Evolutionary conservation across 1,140 invertebrate species (phyloP).

Genomic region (Zaprionus lachaisei): DNA sequence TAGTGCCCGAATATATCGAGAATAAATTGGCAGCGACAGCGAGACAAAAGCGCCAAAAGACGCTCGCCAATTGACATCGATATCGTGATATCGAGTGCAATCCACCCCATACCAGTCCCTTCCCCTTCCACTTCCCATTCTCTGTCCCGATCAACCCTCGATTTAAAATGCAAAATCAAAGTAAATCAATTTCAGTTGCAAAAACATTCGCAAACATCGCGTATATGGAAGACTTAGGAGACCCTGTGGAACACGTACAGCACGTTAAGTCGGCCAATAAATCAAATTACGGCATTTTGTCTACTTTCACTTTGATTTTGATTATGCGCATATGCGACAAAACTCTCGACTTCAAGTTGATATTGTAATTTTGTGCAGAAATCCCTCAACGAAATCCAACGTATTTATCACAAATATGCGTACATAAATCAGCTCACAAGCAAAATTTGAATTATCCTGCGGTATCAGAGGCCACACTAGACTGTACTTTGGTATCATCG

Average conservation of each 20-base stretch:
- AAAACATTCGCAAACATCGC: conserved; percentile 50
- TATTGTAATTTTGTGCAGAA: conserved; percentile 78
- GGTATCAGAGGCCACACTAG: conserved; percentile 1
- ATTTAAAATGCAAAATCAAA: conserved; percentile 84
- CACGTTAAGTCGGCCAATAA: conserved; percentile 73
- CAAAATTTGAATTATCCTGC: conserved; percentile 35
- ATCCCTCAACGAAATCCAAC: conserved; percentile 73
- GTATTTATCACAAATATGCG: conserved; percentile 73
- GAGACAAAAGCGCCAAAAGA: conserved; percentile 74
- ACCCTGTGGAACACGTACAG: conserved; percentile 42
- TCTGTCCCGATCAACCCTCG: conserved; percentile 55
- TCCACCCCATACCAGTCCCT: conserved; percentile 31
- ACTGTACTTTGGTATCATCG: conserved; percentile 47
- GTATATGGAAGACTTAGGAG: conserved; percentile 21
- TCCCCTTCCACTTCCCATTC: conserved; percentile 1
- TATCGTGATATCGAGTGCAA: conserved; percentile 33
- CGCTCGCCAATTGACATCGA: conserved; percentile 71
- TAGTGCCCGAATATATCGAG: conserved; percentile 66
- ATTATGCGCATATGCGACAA: conserved; percentile 72
- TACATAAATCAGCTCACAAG: conserved; percentile 71
- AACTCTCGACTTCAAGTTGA: conserved; percentile 11
- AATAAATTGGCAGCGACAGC: conserved; percentile 79
- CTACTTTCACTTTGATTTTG: conserved; percentile 50
- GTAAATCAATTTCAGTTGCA: conserved; percentile 81
- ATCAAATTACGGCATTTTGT: conserved; percentile 67